phyloP scores from a whole-genome alignment of 2,797 vertebrate genomes.

The Muraenolepis orangiensis region DNA sequence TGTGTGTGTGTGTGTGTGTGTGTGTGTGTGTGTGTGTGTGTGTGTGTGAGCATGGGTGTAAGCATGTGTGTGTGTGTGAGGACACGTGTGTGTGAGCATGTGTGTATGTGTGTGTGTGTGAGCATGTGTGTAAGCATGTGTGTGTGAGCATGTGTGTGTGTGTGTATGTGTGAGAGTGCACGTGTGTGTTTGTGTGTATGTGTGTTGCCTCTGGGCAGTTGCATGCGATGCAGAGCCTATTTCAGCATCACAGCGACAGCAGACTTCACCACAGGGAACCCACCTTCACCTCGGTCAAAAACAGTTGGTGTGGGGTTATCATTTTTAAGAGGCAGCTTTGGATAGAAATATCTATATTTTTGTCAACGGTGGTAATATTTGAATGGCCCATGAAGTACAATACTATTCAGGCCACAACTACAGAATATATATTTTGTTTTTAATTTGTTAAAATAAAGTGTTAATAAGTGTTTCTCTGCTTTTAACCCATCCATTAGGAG shows the following conservation, averaged over 20 bases:
- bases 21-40: background rate
- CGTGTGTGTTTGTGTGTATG: background rate
- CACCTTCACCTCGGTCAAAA: conserved; percentile 11
- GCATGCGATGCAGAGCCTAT: conserved; percentile 54
- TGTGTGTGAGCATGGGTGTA: too few species aligned
- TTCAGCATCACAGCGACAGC: conserved; percentile 51
- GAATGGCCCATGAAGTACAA: background rate
- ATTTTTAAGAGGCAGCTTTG: background rate
- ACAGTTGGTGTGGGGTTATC: conserved; percentile 1
- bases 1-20: background rate
- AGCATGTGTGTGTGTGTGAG: background rate
- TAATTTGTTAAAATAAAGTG: too few species aligned
- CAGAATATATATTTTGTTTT: background rate
- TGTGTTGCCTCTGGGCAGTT: conserved; percentile 59
- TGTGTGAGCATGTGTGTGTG: background rate
- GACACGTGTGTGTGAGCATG: background rate
- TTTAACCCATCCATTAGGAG: too few species aligned
- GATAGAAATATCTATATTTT: background rate
- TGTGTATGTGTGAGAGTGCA: background rate
- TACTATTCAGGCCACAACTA: background rate
- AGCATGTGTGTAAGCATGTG: background rate
- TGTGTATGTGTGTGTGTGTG: background rate
- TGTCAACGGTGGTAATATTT: background rate
- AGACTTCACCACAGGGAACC: conserved; percentile 34
- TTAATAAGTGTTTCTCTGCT: too few species aligned